Conservation (phyloP, 2,888 invertebrate species). For the Sisyra terminalis region DNA sequence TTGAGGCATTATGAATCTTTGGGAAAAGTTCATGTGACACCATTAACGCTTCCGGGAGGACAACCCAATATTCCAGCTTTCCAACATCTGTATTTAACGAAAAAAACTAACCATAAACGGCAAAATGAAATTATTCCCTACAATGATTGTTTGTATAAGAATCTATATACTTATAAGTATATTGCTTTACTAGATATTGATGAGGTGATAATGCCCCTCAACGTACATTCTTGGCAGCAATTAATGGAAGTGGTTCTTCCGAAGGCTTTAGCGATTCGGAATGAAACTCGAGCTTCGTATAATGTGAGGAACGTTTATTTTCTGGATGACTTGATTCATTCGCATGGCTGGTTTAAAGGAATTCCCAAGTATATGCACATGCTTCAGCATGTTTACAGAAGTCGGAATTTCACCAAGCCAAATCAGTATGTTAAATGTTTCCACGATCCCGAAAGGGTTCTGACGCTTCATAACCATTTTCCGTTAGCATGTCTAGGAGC, state of each 20-base stretch:
- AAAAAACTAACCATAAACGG: conserved; percentile 83
- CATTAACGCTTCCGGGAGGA: conserved; percentile 71
- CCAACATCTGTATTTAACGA: conserved; percentile 76
- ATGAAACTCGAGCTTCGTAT: conserved; percentile 55
- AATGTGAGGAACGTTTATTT: conserved; percentile 88
- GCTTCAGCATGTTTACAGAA: conserved; percentile 81
- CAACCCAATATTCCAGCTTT: conserved; percentile 81
- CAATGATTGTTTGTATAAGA: conserved; percentile 89
- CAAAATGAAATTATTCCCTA: conserved; percentile 92
- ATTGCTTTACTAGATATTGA: conserved; percentile 86
- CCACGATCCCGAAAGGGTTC: conserved; percentile 77
- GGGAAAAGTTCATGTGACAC: conserved; percentile 59
- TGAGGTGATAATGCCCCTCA: conserved; percentile 84
- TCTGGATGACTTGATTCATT: conserved; percentile 70
- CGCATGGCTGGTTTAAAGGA: conserved; percentile 63
- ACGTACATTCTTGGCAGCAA: conserved; percentile 53
- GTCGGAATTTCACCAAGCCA: conserved; percentile 82
- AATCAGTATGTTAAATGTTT: conserved; percentile 90
- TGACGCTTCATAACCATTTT: conserved; percentile 85
- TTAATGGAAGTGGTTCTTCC: conserved; percentile 57
- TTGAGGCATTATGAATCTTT: conserved; percentile 39
- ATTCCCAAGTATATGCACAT: conserved; percentile 83
- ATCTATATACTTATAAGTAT: conserved; percentile 78
- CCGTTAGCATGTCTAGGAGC: conserved; percentile 72
- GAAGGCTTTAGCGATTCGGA: conserved; percentile 47